Evolutionary conservation across 2,113 vertebrate genomes (phyloP), one percentile per base, ranked within the genome.

Genomic region (Phylloscopus trochilus): DNA sequence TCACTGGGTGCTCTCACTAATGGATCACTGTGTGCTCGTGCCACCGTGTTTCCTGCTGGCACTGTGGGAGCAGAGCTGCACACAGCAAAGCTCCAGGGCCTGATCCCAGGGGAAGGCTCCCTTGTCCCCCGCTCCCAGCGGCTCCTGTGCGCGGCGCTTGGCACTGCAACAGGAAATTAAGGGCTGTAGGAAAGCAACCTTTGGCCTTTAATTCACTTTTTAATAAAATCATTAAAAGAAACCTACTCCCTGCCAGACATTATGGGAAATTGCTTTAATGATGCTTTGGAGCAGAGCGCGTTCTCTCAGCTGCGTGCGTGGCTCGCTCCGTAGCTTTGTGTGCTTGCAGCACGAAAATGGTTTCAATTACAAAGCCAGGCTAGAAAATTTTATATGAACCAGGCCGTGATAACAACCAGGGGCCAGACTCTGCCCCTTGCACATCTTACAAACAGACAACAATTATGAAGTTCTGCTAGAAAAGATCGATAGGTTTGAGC

Each of bases 161-260:
- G 84, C 89, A 92, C 81, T 91, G 80, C 68, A 91, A 93, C 95
- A 97, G 97, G 97, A 98, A 98, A 98, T 98, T 97, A 97, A 98
- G 95, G 93, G 78, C 96, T 95, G 87, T 87, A 96, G 92, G 90
- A 97, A 97, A 97, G 90, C 95, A 95, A 96, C 97, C 93, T 97
- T 95, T 97, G 97, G 91, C 96, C 95, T 97, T 98, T 97, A 97
- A 97, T 98, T 97, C 95, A 87, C 93, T 97, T 97, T 97, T 97
- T 96, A 98, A 98, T 98, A 98, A 98, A 98, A 97, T 95, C 95
- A 97, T 97, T 97, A 95, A 86, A 95, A 96, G 90, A 91, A 90
- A 89, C 83, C 89, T 68, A 62, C 83, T 96, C 94, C 59, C 83
- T 94, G 87, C 89, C 91, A 97, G 96, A 96, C 83, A 85, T 89